Evolutionary conservation across 2,797 vertebrate genomes (phyloP).

Genomic region (Vireo griseus): DNA sequence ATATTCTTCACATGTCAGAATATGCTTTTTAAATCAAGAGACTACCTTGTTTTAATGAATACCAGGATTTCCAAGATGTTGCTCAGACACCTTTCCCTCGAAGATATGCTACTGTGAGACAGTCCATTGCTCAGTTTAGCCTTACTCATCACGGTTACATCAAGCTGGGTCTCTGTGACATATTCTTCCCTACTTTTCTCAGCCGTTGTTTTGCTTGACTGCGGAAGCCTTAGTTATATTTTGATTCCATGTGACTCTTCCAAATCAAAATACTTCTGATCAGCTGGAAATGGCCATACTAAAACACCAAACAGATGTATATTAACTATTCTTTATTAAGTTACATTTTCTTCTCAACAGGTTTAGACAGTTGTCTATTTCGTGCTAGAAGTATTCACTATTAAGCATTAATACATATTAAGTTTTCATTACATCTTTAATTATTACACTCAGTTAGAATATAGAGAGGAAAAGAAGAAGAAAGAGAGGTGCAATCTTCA

Average conservation of each 20-base stretch:
- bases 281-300: background rate
- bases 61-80: background rate
- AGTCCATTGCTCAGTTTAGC: background rate
- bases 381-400: background rate
- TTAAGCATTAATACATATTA: background rate
- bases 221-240: background rate
- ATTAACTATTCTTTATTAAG: background rate
- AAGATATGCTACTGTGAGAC: background rate
- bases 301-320: background rate
- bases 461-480: background rate
- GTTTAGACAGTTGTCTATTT: background rate
- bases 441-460: background rate
- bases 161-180: background rate
- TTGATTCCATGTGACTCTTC: fast-evolving
- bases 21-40: background rate
- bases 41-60: background rate
- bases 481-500: background rate
- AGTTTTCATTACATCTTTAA: background rate
- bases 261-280: background rate
- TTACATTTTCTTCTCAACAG: background rate
- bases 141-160: background rate
- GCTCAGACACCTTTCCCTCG: fast-evolving
- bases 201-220: background rate
- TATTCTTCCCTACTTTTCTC: background rate
- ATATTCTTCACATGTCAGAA: background rate